Evolutionary conservation across 2,797 vertebrate genomes (phyloP).

Genomic region (Melanogrammus aeglefinus): DNA sequence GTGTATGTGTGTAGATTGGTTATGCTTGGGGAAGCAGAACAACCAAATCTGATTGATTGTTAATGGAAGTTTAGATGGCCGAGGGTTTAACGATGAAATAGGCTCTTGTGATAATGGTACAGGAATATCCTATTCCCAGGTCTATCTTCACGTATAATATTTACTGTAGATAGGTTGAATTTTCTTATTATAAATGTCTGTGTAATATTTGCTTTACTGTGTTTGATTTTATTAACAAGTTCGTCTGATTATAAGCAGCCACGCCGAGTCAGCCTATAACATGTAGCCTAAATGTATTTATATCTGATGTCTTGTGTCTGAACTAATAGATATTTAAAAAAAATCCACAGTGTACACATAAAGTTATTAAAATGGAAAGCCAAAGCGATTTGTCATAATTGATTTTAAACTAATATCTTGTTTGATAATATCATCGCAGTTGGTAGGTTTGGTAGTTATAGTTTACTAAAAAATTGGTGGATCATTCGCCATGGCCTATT

Average conservation of each 20-base stretch:
- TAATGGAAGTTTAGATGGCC: background rate
- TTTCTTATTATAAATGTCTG: background rate
- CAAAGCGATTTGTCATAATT: background rate
- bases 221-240: background rate
- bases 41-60: background rate
- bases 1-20: background rate
- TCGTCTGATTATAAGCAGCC: background rate
- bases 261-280: background rate
- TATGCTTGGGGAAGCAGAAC: background rate
- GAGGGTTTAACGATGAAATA: background rate
- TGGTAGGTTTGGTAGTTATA: background rate
- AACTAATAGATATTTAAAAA: background rate
- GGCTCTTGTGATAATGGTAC: background rate
- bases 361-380: background rate
- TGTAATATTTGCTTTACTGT: background rate
- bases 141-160: background rate
- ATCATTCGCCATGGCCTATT: too few relatives aligned
- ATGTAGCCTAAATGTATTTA: background rate
- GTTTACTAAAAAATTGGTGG: too few relatives aligned
- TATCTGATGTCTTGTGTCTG: background rate
- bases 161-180: too few relatives aligned
- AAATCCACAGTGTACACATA: background rate
- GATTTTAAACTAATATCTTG: background rate
- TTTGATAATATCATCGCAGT: background rate
- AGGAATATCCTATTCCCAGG: background rate